Evolutionary conservation across 2,888 invertebrate genomes (phyloP).

Genomic region (Galeopsomyia nigrocyanea): DNA sequence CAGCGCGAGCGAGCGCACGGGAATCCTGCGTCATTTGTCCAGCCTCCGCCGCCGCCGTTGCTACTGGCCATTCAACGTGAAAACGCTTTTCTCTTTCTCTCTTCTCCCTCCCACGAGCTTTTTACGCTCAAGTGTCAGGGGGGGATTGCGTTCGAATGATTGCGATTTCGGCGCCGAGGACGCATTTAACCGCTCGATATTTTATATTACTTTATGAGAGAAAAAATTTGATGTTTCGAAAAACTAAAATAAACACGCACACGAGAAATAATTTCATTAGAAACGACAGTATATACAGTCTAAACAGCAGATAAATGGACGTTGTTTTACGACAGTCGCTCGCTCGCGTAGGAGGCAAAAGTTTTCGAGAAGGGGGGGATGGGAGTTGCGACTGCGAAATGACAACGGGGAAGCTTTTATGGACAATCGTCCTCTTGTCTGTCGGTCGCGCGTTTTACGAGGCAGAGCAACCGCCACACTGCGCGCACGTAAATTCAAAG

Average conservation of each 20-base stretch:
- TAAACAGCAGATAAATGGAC: neutral
- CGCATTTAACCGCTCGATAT: neutral
- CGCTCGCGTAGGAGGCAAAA: neutral
- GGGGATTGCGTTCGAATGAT: too few relatives aligned
- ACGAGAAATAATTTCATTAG: too few relatives aligned
- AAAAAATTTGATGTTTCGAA: too few relatives aligned
- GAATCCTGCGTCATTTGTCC: conserved; percentile 64
- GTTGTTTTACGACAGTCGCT: conserved; percentile 34
- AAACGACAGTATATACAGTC: neutral
- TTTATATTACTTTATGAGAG: too few relatives aligned
- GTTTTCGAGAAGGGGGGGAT: neutral
- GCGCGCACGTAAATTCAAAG: conserved; percentile 24
- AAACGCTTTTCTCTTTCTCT: neutral
- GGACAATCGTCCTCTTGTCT: conserved; percentile 35
- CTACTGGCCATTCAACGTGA: conserved; percentile 14
- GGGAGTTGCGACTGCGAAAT: conserved; percentile 12
- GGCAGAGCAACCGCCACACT: neutral
- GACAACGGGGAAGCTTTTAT: conserved; percentile 32
- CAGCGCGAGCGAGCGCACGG: conserved; percentile 47
- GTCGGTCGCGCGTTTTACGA: conserved; percentile 9
- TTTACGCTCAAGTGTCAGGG: neutral
- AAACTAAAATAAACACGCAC: too few relatives aligned
- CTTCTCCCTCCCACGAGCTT: neutral
- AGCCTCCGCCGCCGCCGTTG: conserved; percentile 56
- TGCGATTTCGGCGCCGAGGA: too few relatives aligned